Evolutionary conservation across 30 jellyfish, hydroid and myxozoan species (phyloP), one percentile per base, ranked within the genome.

Genomic region (Nemopilema nomurai): DNA sequence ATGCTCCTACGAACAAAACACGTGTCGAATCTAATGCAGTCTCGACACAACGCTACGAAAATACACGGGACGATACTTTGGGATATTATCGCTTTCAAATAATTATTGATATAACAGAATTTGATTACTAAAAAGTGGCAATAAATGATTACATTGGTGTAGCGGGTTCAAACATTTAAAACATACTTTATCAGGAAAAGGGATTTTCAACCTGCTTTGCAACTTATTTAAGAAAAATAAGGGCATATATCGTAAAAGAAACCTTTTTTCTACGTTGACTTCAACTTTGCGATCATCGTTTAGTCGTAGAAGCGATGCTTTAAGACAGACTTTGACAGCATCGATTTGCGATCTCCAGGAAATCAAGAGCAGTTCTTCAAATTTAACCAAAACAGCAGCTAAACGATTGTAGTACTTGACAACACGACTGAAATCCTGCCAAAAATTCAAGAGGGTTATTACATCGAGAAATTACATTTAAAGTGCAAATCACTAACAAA

Each of bases 271-370:
- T 31, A 76, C 76, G 53, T 89, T 89, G 90, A 89, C 92, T 62
- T 77, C 89, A 63, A 89, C 74, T 20, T 67, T 76, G 23, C 51
- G 74, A 25, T 53, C 77, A 71, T 89, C 87, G 0, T 72, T 74
- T 23, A 71, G 52, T 52, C 91, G 76, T n/a, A 89, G 86, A 32
- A 89, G 71, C 9, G 91, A 88, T 17, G 90, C 91, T 77, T 74
- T 89, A 26, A 89, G 71, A n/a, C 96, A 89, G 19, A 73, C 32
- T 67, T 67, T 75, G 21, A 81, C 92, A 1, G 88, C 80, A 18
- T 92, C 96, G n/a, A 89, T 70, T 52, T 86, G 96, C 28, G 91
- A 70, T 51, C 71, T 81, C 96, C 96, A 92, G 17, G 86, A 71
- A 24, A 70, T 13, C 57, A 92, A 27, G 88, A 96, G 87, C 62